Conservation (phyloP, 37 sponge, comb jelly and placozoan genomes). For the Cladorhizidae sp. region DNA sequence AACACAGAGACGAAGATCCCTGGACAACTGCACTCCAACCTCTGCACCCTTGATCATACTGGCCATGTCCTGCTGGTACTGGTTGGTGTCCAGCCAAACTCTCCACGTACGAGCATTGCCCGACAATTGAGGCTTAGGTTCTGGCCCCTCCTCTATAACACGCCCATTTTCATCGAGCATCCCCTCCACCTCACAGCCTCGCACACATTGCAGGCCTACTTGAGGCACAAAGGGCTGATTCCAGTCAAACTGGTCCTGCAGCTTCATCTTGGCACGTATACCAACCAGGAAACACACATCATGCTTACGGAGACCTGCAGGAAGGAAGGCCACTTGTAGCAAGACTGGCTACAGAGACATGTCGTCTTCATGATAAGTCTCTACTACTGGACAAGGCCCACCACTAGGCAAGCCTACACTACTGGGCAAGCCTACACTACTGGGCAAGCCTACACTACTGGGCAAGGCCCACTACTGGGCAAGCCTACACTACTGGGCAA, state of each 20-base stretch:
- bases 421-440: too few relatives aligned
- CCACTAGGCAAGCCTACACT: too few relatives aligned
- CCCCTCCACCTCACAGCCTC: conserved; percentile 99
- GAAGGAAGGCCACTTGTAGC: too few relatives aligned
- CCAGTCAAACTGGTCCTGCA: conserved; percentile 55
- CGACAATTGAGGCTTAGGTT: conserved; percentile 76
- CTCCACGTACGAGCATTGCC: conserved; percentile 80
- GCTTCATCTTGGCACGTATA: conserved; percentile 67
- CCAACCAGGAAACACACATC: conserved; percentile 95
- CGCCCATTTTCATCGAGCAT: conserved; percentile 93
- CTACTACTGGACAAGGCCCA: too few relatives aligned
- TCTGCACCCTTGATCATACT: conserved; percentile 62
- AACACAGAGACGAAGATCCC: background rate
- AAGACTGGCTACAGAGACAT: too few relatives aligned
- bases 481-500: too few relatives aligned
- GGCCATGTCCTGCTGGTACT: conserved; percentile 95
- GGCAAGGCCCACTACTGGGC: too few relatives aligned
- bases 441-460: too few relatives aligned
- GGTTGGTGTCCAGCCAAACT: conserved; percentile 96
- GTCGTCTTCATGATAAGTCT: too few relatives aligned
- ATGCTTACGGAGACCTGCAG: conserved; percentile 84
- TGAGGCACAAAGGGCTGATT: conserved; percentile 72
- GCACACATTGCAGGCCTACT: conserved; percentile 81
- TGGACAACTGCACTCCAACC: conserved; percentile 22
- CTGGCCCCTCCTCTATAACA: conserved; percentile 63